Evolutionary conservation across 2,888 invertebrate genomes (phyloP), one percentile per base, ranked within the genome.

Genomic region (Campoletis raptor): DNA sequence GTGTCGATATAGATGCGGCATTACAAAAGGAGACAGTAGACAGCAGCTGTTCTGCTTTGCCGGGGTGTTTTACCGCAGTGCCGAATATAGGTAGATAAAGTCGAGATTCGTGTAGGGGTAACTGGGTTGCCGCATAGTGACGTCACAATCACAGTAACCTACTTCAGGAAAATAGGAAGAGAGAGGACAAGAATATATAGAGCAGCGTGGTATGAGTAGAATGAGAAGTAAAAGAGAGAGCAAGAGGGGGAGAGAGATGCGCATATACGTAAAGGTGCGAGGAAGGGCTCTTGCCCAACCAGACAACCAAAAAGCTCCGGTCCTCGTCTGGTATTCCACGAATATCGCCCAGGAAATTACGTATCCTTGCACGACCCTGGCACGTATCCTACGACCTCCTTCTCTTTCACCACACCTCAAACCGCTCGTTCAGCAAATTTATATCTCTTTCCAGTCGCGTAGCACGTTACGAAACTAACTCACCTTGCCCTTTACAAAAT

Each of bases 111-210:
- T 66, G 74, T 79, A 73, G 83, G 85, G 85, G 88, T 92, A 93
- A 93, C 93, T 92, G 90, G 93, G 93, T 93, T 93, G 93, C 93
- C 93, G 94, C 93, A 93, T 91, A 91, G 92, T 92, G 92, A 93
- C 93, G 93, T 93, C 94, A 93, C 92, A 91, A 93, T 92, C 90
- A 90, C 90, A 89, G 90, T 92, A 91, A 90, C 91, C 91, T 89
- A 92, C 83, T 87, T 88, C 85, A 84, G 85, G 88, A 21, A 82
- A 82, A 80, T 78, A 77, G 42, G 66, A 42, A 74, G 69, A 54
- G 54, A 77, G 54, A 61, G 72, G 54, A 64, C 52, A 67, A 48
- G 57, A 64, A 61, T 61, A 66, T 74, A 79, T 70, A 48, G 81
- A 79, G 81, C 70, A 84, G 67, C n/a, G 40, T 37, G 37, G 69